Evolutionary conservation across 2,888 invertebrate genomes (phyloP), one percentile per base, ranked within the genome.

Genomic region (Drosophila nigricruria): DNA sequence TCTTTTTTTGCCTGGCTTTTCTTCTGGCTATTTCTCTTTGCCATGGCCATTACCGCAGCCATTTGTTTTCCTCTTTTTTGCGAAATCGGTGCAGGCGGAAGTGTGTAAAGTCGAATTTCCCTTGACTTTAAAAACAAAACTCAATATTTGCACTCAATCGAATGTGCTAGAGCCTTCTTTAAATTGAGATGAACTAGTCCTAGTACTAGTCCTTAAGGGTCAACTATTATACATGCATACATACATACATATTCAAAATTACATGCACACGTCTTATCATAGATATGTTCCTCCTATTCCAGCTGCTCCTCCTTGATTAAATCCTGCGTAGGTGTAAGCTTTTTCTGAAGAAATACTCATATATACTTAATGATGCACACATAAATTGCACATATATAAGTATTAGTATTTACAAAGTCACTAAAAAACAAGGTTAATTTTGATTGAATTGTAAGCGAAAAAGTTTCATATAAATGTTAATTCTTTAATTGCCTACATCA

Each of bases 11-110:
- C 25, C 54, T 16, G 18, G 58, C 54, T 42, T 61, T 69, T 57
- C 64, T 63, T 65, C 68, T 61, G 70, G 65, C 25, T 66, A 72
- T 77, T 88, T 86, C 68, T 70, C 72, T 86, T 82, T 70, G 81
- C 85, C 81, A 81, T 62, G 76, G 76, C 53, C 78, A 78, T 47
- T 59, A 40, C 47, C 71, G 64, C 61, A 66, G 75, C 77, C 79
- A 79, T 70, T 73, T 73, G 52, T 79, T 62, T 68, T 45, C 20
- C 8, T 23, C 43, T 54, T 59, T 38, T 56, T 36, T 12, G n/a
- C 49, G 30, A 30, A 20, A 58, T 56, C 30, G 52, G 40, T 38
- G 30, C 40, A 30, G 32, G 56, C 87, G 89, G 83, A 84, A 82
- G 70, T 78, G 30, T 54, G 23, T 27, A 59, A 27, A 30, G 27